Base-by-base conservation (phyloP, 2,888 invertebrate species). In the Drosophila demipolita region DNA sequence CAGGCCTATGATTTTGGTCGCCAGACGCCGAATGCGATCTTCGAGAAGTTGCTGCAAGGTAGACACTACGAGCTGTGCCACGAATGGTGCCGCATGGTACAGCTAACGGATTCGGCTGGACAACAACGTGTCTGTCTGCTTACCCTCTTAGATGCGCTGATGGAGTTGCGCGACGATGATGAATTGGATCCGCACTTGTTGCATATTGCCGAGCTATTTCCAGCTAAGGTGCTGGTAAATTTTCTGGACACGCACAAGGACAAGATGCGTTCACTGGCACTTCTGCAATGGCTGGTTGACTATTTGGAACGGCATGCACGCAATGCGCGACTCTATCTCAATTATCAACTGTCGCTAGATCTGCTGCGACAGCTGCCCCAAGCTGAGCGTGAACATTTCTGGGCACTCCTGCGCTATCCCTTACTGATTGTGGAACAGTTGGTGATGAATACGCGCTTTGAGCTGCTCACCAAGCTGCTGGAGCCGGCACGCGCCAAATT, bases 371-470 rank as follows among this genome's bases (percentile, higher is more conserved):
- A 95, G 83, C 94, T 97, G 62, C 94, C 95, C 8, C 64, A 87
- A 0, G 93, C 93, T 52, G 94, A 96, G 89, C 94, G 95, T 62
- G 92, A 94, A 23, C 93, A 95, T 42, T 95, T 96, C 71, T 95
- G 96, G 91, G 94, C 95, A 77, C 91, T 97, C 29, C 94, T 96
- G 26, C 94, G 95, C 54, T 94, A 94, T 75, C 98, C 98, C 0
- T 91, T 97, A 48, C 93, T 96, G 5, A 96, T 98, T 88, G 94
- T 98, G 11, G 98, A 98, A 90, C 97, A 97, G 91, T 94, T 97
- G 61, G 92, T 98, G 15, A 98, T 98, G 97, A 98, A 98, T 90
- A 96, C 95, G 0, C 96, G 96, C 90, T 94, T 97, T 59, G 96
- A 97, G 80, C 93, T 94, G 59, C 93, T 97, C 9, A 94, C 94